These are phyloP conservation scores for Helicoverpa assulta DNA, from an alignment of 2,888 invertebrate genomes.

Conservation along the genomic window DNA sequence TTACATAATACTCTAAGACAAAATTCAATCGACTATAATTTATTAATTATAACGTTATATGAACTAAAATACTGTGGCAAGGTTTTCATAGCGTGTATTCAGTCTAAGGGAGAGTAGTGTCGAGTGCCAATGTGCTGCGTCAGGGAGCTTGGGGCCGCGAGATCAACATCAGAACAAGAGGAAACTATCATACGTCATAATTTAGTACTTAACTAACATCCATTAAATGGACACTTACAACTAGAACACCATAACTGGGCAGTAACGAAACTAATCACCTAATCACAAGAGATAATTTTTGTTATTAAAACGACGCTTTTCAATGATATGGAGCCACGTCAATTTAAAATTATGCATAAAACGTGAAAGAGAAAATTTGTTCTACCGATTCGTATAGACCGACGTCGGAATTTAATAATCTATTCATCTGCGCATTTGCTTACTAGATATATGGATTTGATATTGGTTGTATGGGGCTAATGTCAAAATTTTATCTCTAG, in stretches of 20 bases:
- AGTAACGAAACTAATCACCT: constrained; percentile 68
- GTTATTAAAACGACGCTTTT: constrained; percentile 64
- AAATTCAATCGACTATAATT: constrained; percentile 48
- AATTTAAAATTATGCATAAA: constrained; percentile 54
- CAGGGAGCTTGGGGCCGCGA: constrained; percentile 59
- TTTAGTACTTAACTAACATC: constrained; percentile 78
- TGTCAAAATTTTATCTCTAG: no score
- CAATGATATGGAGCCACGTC: constrained; percentile 72
- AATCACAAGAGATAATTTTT: constrained; percentile 64
- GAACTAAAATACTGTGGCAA: constrained; percentile 69
- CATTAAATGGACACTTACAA: constrained; percentile 82
- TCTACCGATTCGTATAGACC: constrained; percentile 43
- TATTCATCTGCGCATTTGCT: no score
- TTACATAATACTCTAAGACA: constrained; percentile 41
- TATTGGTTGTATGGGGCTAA: no score
- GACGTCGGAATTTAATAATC: neutral
- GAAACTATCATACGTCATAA: constrained; percentile 69
- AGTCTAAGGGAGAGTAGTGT: constrained; percentile 48
- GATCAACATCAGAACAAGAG: constrained; percentile 69
- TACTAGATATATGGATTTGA: no score
- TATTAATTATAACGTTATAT: constrained; percentile 49
- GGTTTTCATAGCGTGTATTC: constrained; percentile 62
- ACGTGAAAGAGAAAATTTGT: constrained; percentile 44
- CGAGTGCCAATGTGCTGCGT: constrained; percentile 50
- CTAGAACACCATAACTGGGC: constrained; percentile 66